Evolutionary conservation across 2,888 invertebrate genomes (phyloP).

Genomic region (Agrotis puta): DNA sequence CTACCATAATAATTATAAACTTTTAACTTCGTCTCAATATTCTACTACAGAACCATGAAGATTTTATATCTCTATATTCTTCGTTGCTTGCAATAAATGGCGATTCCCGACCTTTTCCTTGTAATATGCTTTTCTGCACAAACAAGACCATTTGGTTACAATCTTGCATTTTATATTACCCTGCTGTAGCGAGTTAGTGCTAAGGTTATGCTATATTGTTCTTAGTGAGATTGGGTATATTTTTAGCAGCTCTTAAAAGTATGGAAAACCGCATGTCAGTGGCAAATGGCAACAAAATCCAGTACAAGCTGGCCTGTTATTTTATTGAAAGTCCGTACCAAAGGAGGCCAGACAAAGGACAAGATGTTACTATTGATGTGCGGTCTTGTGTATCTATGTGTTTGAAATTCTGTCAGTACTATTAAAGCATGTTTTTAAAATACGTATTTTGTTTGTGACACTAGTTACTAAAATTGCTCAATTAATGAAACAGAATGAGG

Average conservation of each 20-base stretch:
- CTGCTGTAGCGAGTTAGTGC: background rate
- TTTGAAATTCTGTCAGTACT: background rate
- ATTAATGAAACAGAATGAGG: background rate
- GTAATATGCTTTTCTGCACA: slow-evolving; percentile 23
- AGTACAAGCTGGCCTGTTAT: background rate
- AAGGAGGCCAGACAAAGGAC: background rate
- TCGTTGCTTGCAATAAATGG: background rate
- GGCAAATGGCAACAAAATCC: background rate
- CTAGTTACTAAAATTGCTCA: background rate
- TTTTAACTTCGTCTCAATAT: background rate
- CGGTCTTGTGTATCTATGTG: background rate
- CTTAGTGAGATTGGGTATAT: slow-evolving; percentile 17
- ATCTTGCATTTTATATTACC: slow-evolving; percentile 44
- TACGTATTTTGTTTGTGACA: background rate
- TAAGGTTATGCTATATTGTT: slow-evolving; percentile 10
- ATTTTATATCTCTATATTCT: background rate
- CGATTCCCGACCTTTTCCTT: background rate
- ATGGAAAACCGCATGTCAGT: background rate
- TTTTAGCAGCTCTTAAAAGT: slow-evolving; percentile 8
- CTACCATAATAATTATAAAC: background rate
- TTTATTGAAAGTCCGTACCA: background rate
- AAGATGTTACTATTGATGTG: background rate
- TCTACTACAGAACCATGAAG: background rate
- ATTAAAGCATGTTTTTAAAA: no score
- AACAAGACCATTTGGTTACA: slow-evolving; percentile 40